Evolutionary conservation across 2,888 invertebrate genomes (phyloP), one percentile per base, ranked within the genome.

Genomic region (Schizaphis graminum): DNA sequence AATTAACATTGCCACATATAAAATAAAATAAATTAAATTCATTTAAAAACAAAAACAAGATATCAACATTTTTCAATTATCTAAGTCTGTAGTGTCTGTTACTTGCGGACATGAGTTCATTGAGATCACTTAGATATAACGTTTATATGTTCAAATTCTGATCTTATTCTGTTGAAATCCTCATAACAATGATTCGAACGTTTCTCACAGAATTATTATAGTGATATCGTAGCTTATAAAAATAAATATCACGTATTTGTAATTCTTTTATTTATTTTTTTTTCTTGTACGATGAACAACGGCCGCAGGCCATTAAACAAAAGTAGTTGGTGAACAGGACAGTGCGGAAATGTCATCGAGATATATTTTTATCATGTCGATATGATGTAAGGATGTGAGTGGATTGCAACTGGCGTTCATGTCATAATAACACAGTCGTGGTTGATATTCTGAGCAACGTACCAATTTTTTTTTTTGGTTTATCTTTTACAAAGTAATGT

Each of bases 131-230:
- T 61, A 13, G 61, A 67, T n/a, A 3, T n/a, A n/a, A 13, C n/a
- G 1, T n/a, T n/a, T 61, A 3, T 11, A 11, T 13, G n/a, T n/a
- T 67, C 0, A 0, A n/a, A n/a, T n/a, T n/a, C 28, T n/a, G n/a
- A n/a, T 67, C n/a, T 11, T 13, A n/a, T 28, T 67, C 0, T 67
- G 0, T 28, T 28, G 13, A 5, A 13, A 10, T 67, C 1, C 11
- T 67, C 4, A 67, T 67, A n/a, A n/a, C 0, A 67, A 67, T n/a
- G 13, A 13, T n/a, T n/a, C 13, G 3, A 67, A 10, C 1, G 61
- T 67, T 67, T 28, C 4, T 13, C 3, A 3, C 1, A 7, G 61
- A 28, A 4, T 67, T 67, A n/a, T 67, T 28, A 24, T 67, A n/a
- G 53, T 53, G 21, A 53, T 53, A 53, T 21, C 7, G 44, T 21